phyloP scores from a whole-genome alignment of 2,113 vertebrate species.

The Herpetotheres cachinnans region DNA sequence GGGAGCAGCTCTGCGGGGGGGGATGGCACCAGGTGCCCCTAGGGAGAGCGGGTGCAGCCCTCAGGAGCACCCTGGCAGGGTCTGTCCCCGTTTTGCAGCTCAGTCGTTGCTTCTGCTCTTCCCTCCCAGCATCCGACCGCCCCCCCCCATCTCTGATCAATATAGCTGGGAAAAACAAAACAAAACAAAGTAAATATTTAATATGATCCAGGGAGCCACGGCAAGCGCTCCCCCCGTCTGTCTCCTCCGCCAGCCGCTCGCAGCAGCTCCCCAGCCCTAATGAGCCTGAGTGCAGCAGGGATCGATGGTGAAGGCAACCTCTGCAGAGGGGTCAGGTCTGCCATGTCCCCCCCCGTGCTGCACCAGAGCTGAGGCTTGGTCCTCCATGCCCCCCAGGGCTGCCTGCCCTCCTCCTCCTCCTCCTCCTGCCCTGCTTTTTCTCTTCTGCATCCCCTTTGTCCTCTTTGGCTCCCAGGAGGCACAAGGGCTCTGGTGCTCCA shows the following conservation, averaged over 20 bases:
- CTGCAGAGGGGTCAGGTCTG: not conserved
- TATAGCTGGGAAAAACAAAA: conserved; percentile 56
- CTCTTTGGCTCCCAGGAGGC: not conserved
- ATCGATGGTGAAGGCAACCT: conserved; percentile 43
- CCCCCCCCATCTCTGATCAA: conserved; percentile 15
- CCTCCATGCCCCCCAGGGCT: not conserved
- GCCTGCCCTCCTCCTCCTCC: not conserved
- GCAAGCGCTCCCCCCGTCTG: conserved; percentile 12
- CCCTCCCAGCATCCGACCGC: not conserved
- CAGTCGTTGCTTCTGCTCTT: not conserved
- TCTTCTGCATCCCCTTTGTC: not conserved
- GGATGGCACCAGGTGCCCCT: not conserved
- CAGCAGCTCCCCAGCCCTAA: conserved; percentile 26
- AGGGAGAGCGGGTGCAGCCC: not conserved
- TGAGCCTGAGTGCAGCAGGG: conserved; percentile 47
- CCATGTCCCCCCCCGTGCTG: not conserved
- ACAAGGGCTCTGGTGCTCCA: not conserved
- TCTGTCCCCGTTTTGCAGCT: not conserved
- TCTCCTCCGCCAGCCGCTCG: conserved; percentile 23
- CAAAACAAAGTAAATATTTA: conserved; percentile 73
- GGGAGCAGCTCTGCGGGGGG: not conserved
- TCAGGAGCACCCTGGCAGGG: not conserved
- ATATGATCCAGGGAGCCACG: conserved; percentile 57
- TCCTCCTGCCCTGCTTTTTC: not conserved
- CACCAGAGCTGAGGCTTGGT: not conserved